These are phyloP conservation scores for Agriopis leucophaearia DNA, from an alignment of 2,888 invertebrate species.

Conservation along the genomic window DNA sequence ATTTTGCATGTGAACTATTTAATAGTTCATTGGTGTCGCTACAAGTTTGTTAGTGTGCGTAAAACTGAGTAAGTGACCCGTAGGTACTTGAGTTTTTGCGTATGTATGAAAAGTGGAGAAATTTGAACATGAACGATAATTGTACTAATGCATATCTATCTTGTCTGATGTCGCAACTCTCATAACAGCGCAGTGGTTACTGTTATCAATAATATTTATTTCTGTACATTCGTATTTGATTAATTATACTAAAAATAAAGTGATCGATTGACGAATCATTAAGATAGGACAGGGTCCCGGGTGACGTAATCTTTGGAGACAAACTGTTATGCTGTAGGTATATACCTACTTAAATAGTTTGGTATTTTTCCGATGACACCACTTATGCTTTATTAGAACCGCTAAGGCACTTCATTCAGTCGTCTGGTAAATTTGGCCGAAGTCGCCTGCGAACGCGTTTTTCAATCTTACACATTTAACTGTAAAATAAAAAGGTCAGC, in stretches of 20 bases:
- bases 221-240: constrained; percentile 21
- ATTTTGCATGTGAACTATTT: too few species aligned
- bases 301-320: constrained; percentile 51
- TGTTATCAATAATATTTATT: constrained; percentile 23
- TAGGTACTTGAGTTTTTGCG: too few species aligned
- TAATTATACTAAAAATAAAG: constrained; percentile 30
- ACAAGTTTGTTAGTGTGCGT: too few species aligned
- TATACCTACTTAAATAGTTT: neutral
- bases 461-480: constrained; percentile 3
- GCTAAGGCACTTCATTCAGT: constrained; percentile 41
- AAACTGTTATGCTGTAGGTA: constrained; percentile 31
- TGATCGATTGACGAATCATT: constrained; percentile 22
- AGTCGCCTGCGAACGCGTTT: constrained; percentile 46
- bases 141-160: too few species aligned
- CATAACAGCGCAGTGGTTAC: neutral
- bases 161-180: too few species aligned
- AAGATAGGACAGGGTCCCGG: constrained; percentile 41
- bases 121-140: too few species aligned
- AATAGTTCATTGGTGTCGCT: too few species aligned
- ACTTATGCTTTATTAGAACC: constrained; percentile 11
- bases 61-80: too few species aligned
- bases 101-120: too few species aligned
- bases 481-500: constrained; percentile 38
- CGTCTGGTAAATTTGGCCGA: constrained; percentile 57
- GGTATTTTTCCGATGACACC: constrained; percentile 60